phyloP scores from a whole-genome alignment of 2,888 invertebrate genomes.

The Congeria kusceri region DNA sequence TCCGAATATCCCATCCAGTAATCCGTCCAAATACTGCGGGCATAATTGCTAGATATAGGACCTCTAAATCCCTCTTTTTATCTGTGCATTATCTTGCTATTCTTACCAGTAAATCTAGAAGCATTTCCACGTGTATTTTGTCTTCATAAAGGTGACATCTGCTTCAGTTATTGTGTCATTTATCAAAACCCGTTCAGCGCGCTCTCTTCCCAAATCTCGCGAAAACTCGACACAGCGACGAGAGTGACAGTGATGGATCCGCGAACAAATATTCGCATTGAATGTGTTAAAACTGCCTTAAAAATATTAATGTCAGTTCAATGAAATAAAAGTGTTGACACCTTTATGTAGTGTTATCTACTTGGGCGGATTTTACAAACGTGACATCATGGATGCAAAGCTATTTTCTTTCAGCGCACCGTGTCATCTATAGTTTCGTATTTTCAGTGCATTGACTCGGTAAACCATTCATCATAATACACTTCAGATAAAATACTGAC shows the following conservation, averaged over 20 bases:
- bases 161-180: constrained; percentile 39
- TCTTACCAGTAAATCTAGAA: constrained; percentile 32
- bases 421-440: too few relatives aligned
- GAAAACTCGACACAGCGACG: constrained; percentile 41
- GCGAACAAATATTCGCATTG: constrained; percentile 29
- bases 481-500: too few relatives aligned
- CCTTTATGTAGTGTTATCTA: constrained; percentile 54
- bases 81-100: constrained; percentile 10
- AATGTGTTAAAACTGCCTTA: constrained; percentile 20
- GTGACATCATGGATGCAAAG: not conserved
- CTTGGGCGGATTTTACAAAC: constrained; percentile 21
- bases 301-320: constrained; percentile 54
- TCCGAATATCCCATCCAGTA: too few relatives aligned
- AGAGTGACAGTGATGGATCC: constrained; percentile 43
- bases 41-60: constrained; percentile 24
- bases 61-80: constrained; percentile 12
- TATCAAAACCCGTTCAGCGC: constrained; percentile 25
- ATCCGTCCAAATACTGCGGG: not conserved
- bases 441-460: too few relatives aligned
- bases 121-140: constrained; percentile 37
- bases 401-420: constrained; percentile 3
- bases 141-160: constrained; percentile 43
- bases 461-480: too few relatives aligned
- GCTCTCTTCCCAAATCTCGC: constrained; percentile 6
- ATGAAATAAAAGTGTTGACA: constrained; percentile 47